Base-by-base conservation (phyloP, 2,797 vertebrate genomes). In the Paedocypris micromegethes region DNA sequence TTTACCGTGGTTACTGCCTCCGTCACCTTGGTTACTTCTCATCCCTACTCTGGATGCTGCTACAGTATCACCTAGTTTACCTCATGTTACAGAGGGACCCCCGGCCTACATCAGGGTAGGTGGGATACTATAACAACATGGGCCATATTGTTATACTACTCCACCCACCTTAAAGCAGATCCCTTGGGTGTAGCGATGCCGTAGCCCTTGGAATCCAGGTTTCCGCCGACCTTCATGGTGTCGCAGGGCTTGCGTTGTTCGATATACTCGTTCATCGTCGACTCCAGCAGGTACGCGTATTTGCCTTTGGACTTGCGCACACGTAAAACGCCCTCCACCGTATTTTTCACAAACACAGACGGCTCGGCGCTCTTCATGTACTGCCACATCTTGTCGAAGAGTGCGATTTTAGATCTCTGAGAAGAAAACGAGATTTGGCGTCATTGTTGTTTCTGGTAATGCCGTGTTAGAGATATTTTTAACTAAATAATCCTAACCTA, bases 61-160 rank as follows among this genome's bases (percentile, higher is more conserved):
- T 59, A 23, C 23, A 23, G 23, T 23, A 52, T 64, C 67, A 56
- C 67, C 76, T 80, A 80, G 76, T 66, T 80, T 80, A 78, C 76
- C 78, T 78, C 74, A 73, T 61, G 55, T 67, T 66, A 67, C 66
- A 75, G 58, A 23, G 41, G 69, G 73, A 75, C 72, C 75, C 75
- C 78, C 72, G 78, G 77, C 78, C 78, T 80, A 80, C 95, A 96
- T 98, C 96, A 98, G 96, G 96, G 96, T 96, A 97, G 96, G 95
- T 97, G 94, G 95, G 94, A 96, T 97, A 98, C 94, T 97, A 97
- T 98, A 98, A 97, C 95, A 97, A 98, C 94, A 93, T 93, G 75
- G 74, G 74, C 69, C 92, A 94, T 92, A 98, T 97, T 98, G 96
- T 98, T 97, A 98, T 98, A 97, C 91, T 98, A 96, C 96, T 97